These are phyloP conservation scores for Mormyrus iriodes DNA, from an alignment of 2,113 vertebrate species.

Conservation along the genomic window DNA sequence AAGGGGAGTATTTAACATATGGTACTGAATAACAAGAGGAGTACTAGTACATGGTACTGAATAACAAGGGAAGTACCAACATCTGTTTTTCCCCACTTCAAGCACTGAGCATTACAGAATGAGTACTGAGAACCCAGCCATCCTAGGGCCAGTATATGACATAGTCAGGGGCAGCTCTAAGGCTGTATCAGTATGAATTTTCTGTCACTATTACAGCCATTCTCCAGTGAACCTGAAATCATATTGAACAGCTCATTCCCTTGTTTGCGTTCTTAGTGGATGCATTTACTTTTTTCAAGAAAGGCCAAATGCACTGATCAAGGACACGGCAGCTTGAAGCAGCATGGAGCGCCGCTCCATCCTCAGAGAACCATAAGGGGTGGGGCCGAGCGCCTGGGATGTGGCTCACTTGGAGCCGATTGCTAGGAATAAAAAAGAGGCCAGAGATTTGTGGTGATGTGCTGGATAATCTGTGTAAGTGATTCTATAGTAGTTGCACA, in stretches of 20 bases:
- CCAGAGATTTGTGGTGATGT: not conserved
- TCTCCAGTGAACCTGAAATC: not conserved
- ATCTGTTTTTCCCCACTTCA: not conserved
- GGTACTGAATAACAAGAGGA: not conserved
- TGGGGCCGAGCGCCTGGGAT: not conserved
- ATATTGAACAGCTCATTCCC: not conserved
- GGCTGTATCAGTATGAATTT: not conserved
- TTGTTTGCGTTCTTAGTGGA: not conserved
- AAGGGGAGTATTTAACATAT: not conserved
- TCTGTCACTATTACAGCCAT: not conserved
- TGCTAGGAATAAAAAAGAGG: not conserved
- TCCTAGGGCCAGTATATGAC: not conserved
- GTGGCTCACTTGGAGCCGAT: not conserved
- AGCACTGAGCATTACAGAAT: not conserved
- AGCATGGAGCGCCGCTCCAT: not conserved
- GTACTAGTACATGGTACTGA: not conserved
- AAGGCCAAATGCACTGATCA: not conserved
- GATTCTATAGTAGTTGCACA: not conserved
- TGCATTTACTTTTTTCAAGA: not conserved
- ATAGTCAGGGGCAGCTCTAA: not conserved
- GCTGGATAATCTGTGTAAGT: not conserved
- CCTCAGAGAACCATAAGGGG: not conserved
- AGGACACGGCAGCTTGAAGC: not conserved
- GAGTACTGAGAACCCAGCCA: not conserved
- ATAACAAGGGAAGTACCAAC: not conserved